Evolutionary conservation across 1,140 invertebrate species (phyloP).

Genomic region (Metopolophium dirhodum): DNA sequence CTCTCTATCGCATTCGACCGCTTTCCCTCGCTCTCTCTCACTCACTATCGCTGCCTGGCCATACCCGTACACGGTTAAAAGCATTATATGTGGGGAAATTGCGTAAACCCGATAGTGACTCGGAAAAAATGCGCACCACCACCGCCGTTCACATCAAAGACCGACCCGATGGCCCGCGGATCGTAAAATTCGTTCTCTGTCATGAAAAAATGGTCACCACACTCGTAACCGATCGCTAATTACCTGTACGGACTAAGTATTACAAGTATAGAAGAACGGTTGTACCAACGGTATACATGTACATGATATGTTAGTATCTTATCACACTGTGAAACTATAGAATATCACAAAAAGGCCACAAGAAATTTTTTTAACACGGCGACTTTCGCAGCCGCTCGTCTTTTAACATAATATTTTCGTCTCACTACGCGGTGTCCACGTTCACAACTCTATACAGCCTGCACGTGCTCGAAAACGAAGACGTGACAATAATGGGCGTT

Average conservation of each 20-base stretch:
- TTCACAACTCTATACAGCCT: neutral
- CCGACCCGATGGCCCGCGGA: too few relatives aligned
- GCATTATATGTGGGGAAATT: neutral
- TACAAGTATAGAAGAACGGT: neutral
- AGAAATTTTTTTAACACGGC: neutral
- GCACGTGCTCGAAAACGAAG: neutral
- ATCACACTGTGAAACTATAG: neutral
- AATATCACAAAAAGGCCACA: neutral
- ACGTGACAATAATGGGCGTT: neutral
- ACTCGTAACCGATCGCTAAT: too few relatives aligned
- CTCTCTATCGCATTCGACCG: too few relatives aligned
- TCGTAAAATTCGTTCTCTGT: neutral
- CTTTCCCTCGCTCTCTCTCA: too few relatives aligned
- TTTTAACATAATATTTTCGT: neutral
- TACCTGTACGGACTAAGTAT: neutral
- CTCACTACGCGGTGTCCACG: neutral
- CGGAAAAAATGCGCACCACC: neutral
- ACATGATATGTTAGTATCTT: neutral
- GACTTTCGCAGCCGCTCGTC: neutral
- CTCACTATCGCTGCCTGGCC: too few relatives aligned
- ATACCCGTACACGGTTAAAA: neutral
- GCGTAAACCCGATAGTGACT: neutral
- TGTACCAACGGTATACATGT: too few relatives aligned
- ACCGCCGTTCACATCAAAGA: neutral
- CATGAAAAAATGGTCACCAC: neutral